Conservation (phyloP, 1,140 invertebrate genomes). For the Macrosteles quadrilineatus region DNA sequence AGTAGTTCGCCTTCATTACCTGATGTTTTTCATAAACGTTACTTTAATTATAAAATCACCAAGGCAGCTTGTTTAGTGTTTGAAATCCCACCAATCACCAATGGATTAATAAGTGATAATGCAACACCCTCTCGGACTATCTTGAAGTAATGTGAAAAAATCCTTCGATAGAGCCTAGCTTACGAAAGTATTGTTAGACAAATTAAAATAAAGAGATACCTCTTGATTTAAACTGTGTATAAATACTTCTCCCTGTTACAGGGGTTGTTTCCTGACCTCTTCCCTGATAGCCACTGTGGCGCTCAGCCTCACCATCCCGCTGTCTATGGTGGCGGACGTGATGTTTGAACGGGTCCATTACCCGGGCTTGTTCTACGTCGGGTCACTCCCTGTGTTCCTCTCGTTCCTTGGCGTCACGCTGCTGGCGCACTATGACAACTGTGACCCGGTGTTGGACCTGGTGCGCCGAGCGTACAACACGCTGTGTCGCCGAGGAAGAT, state of each 20-base stretch:
- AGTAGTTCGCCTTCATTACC: too few relatives aligned
- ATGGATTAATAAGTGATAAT: too few relatives aligned
- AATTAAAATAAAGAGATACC: too few relatives aligned
- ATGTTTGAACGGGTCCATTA: conserved; percentile 73
- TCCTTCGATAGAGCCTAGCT: too few relatives aligned
- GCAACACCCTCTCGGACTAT: too few relatives aligned
- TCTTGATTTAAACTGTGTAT: too few relatives aligned
- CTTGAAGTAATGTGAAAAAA: too few relatives aligned
- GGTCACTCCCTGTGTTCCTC: conserved; percentile 74
- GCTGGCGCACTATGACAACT: conserved; percentile 80
- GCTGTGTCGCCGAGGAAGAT: conserved; percentile 21
- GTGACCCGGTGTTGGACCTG: conserved; percentile 63
- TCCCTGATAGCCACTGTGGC: conserved; percentile 82
- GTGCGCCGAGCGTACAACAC: conserved; percentile 25
- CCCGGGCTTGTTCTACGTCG: conserved; percentile 75
- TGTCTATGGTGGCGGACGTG: conserved; percentile 82
- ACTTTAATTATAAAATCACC: too few relatives aligned
- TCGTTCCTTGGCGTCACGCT: conserved; percentile 75
- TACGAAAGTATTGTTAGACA: too few relatives aligned
- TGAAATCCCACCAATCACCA: too few relatives aligned
- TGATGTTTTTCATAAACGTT: too few relatives aligned
- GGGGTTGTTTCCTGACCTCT: conserved; percentile 88
- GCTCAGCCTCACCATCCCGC: conserved; percentile 80
- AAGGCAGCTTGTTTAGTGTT: too few relatives aligned
- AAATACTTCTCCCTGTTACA: conserved; percentile 52